Evolutionary conservation across 1,140 invertebrate genomes (phyloP).

Genomic region (Frieseomelitta varia): DNA sequence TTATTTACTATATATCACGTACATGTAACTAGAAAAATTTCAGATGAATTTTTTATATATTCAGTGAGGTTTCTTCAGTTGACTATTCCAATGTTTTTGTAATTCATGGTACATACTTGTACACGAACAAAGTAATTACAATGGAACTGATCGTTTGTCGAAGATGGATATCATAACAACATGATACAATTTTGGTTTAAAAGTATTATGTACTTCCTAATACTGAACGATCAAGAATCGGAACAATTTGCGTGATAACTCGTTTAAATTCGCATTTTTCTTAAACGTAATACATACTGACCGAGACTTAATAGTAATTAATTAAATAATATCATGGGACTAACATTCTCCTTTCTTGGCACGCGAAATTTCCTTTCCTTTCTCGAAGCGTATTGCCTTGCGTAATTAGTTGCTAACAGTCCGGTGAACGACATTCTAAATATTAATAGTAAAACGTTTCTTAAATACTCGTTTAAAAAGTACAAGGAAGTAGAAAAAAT

Average conservation of each 20-base stretch:
- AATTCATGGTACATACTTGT: background rate
- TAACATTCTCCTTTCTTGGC: constrained; percentile 22
- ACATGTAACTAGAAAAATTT: background rate
- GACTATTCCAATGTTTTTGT: background rate
- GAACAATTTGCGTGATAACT: background rate
- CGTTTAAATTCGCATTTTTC: background rate
- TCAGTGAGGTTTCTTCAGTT: background rate
- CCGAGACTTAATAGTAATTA: constrained; percentile 15
- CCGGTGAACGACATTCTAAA: constrained; percentile 16
- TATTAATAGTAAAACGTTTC: constrained; percentile 24
- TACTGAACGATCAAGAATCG: constrained; percentile 17
- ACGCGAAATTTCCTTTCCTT: constrained; percentile 15
- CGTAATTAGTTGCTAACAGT: background rate
- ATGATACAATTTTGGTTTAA: constrained; percentile 23
- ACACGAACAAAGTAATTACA: constrained; percentile 27
- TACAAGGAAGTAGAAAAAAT: constrained; percentile 55
- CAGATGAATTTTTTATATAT: background rate
- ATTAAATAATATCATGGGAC: constrained; percentile 43
- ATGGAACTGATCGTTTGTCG: background rate
- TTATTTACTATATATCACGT: background rate
- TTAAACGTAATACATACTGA: background rate
- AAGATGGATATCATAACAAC: constrained; percentile 29
- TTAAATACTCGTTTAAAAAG: constrained; percentile 42
- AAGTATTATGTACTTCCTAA: constrained; percentile 26
- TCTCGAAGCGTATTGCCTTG: constrained; percentile 1